Base-by-base conservation (phyloP, 2,888 invertebrate species). In the Osmoderma eremita region DNA sequence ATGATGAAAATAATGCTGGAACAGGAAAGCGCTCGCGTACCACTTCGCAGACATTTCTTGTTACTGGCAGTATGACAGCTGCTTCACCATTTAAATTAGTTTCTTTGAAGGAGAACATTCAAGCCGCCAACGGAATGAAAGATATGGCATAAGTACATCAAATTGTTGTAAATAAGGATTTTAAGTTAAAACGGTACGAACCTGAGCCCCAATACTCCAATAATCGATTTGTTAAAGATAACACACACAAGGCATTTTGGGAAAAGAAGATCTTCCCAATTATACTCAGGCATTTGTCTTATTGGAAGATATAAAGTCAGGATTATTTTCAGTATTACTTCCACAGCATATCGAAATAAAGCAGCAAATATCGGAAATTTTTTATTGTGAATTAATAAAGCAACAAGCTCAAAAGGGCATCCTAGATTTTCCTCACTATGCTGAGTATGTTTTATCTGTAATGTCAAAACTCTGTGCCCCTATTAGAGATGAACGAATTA, bases 81-180 rank as follows among this genome's bases (percentile, higher is more conserved):
- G 90, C 91, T 0, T 95, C 95, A 0, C 95, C 94, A 0, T 94
- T 94, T 10, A 91, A 91, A 79, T 94, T 93, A 80, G 89, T 95
- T 10, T 90, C 92, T 0, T 82, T 95, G 30, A 94, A 94, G 70
- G 93, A 96, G 79, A 90, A 96, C 45, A 91, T 94, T 88, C 91
- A 91, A 75, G 93, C 94, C n/a, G 91, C 94, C 0, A 90, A 91
- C 77, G 92, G 92, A 1, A 90, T 96, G 84, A 89, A 92, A 74
- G 96, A 98, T 75, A 97, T 98, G 96, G 92, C 93, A 3, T 82
- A 99, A 41, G 97, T 96, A 0, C 98, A 99, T 84, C 97, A 99
- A 82, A 98, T 99, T 72, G 97, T 96, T 1, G 90, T 98, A 2
- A 94, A 98, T 80, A 90, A 92, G 69, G 93, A 97, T 78, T 98